Conservation (phyloP, 2,888 invertebrate species). For the Craniophora ligustri region DNA sequence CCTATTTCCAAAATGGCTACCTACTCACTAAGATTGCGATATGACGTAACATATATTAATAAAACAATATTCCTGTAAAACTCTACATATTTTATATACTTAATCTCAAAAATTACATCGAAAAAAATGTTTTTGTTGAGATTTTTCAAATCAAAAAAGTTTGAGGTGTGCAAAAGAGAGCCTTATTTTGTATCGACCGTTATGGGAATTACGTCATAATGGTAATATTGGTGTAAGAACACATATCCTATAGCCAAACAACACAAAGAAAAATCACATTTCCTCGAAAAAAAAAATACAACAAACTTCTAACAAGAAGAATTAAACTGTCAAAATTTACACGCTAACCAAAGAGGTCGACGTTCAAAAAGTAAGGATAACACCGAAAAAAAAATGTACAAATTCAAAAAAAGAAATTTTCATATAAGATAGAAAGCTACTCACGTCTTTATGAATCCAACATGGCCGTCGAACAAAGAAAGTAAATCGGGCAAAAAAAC, state of each 20-base stretch:
- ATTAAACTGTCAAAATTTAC: background rate
- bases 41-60: constrained; percentile 61
- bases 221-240: background rate
- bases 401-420: constrained; percentile 58
- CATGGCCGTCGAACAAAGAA: constrained; percentile 72
- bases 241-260: constrained; percentile 3
- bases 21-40: constrained; percentile 50
- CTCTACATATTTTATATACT: background rate
- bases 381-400: constrained; percentile 7
- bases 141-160: too few species aligned
- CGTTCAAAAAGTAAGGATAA: background rate
- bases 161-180: too few species aligned
- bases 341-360: constrained; percentile 1
- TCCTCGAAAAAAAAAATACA: background rate
- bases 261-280: constrained; percentile 22
- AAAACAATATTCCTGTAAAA: constrained; percentile 10
- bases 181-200: constrained; percentile 28
- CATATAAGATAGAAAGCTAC: constrained; percentile 66
- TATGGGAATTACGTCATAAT: constrained; percentile 19
- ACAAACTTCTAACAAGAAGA: background rate
- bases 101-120: background rate
- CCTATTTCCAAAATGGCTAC: constrained; percentile 81
- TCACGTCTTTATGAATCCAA: constrained; percentile 67
- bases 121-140: background rate
- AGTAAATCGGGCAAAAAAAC: constrained; percentile 41